Base-by-base conservation (phyloP, 2,888 invertebrate species). In the Cephus nigrinus region DNA sequence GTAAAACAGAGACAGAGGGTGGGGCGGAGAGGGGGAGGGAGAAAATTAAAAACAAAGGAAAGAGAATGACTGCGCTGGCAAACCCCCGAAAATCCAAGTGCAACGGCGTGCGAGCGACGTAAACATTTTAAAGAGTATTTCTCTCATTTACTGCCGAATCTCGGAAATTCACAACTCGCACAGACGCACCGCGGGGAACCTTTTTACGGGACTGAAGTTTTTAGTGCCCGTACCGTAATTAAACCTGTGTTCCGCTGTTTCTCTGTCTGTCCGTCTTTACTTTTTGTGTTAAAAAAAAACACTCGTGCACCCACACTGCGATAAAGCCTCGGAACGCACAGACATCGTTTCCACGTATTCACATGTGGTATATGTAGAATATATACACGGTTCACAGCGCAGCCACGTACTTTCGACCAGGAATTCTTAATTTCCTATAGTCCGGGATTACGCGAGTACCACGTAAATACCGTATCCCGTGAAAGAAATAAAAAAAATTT, bases 221-320 rank as follows among this genome's bases (percentile, higher is more conserved):
- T 88, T 89, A 87, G 87, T 85, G 84, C 84, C 85, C 83, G 84
- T 84, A 83, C 82, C 87, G 87, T 88, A 89, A 89, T 89, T 89
- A 89, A 88, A 88, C 87, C 86, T 84, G 84, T 85, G 88, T 88
- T 88, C 85, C 86, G 86, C 86, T 88, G 87, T 88, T 89, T 86
- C 88, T 87, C 86, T 85, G 86, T 88, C 88, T 87, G 88, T 88
- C 86, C 88, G 88, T 86, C 86, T 83, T 83, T 77, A 78, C 80
- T 84, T 80, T 77, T 82, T 71, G 4, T 23, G 30, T n/a, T 12
- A 69, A 31, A 32, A 71, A 69, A 23, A 71, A 71, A 32, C 12
- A 32, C 71, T 32, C 40, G 40, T 40, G 40, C 40, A 40, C 40
- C 4, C 40, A 40, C 40, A 40, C 40, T 2, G 15, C 0, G 15